phyloP scores from a whole-genome alignment of 1,140 invertebrate genomes.

The Aradophagus sp. region DNA sequence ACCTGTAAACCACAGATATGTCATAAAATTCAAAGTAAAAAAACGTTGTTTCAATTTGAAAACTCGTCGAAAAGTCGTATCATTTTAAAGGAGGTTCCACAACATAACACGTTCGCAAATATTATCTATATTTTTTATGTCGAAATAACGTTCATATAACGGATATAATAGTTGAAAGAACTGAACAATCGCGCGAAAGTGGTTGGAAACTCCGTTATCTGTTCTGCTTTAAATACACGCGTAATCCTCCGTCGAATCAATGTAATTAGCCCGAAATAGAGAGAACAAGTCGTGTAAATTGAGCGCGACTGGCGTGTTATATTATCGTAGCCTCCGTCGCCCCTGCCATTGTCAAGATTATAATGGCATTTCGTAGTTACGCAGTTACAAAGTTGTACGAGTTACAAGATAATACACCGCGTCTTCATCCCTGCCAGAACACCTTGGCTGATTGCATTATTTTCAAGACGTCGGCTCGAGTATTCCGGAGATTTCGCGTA shows the following conservation, averaged over 20 bases:
- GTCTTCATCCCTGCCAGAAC: conserved; percentile 49
- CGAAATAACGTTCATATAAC: too few species aligned
- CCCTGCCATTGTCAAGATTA: conserved; percentile 47
- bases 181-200: too few species aligned
- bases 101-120: too few species aligned
- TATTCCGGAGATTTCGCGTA: conserved; percentile 51
- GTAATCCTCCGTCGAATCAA: conserved; percentile 36
- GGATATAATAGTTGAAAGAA: too few species aligned
- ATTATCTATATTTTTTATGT: too few species aligned
- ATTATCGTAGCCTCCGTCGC: conserved; percentile 37
- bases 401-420: conserved; percentile 50
- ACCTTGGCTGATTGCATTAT: conserved; percentile 49
- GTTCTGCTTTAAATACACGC: too few species aligned
- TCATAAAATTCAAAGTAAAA: too few species aligned
- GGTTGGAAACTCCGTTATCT: too few species aligned
- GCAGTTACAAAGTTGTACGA: conserved; percentile 54
- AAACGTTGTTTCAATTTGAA: too few species aligned
- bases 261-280: conserved; percentile 44
- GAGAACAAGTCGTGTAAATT: conserved; percentile 49
- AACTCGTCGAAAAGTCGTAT: too few species aligned
- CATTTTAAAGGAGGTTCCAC: too few species aligned
- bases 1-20: too few species aligned
- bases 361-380: conserved; percentile 54
- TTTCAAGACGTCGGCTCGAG: conserved; percentile 46
- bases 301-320: conserved; percentile 44